Evolutionary conservation across 2,888 invertebrate genomes (phyloP).

Genomic region (Blera fallax): DNA sequence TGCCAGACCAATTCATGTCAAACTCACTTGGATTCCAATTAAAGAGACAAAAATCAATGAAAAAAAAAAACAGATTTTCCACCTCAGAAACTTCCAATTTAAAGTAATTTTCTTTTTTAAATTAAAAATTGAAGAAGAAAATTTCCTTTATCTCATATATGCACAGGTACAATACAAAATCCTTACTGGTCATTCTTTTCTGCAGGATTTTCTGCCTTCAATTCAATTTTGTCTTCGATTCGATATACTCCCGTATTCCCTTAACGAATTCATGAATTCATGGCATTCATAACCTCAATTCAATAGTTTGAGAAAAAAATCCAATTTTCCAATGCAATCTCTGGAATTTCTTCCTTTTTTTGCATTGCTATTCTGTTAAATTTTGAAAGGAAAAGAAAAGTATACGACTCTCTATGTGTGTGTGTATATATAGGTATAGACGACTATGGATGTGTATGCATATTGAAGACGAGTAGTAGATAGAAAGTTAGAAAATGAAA

Average conservation of each 20-base stretch:
- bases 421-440: no score
- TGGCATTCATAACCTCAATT: constrained; percentile 47
- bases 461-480: background rate
- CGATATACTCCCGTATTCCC: background rate
- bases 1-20: background rate
- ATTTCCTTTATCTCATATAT: background rate
- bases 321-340: constrained; percentile 35
- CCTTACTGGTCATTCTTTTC: background rate
- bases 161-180: background rate
- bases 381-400: background rate
- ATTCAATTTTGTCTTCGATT: background rate
- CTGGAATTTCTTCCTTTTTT: background rate
- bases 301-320: constrained; percentile 30
- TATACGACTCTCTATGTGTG: background rate
- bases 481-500: background rate
- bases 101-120: background rate
- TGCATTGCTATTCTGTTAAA: background rate
- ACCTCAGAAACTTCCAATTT: background rate
- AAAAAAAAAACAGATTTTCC: background rate
- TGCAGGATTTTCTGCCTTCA: background rate
- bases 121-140: background rate
- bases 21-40: constrained; percentile 6
- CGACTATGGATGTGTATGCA: no score
- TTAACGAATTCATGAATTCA: constrained; percentile 24
- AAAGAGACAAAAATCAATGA: background rate